Evolutionary conservation across 2,888 invertebrate genomes (phyloP), one percentile per base, ranked within the genome.

Genomic region (Chydorus sphaericus): DNA sequence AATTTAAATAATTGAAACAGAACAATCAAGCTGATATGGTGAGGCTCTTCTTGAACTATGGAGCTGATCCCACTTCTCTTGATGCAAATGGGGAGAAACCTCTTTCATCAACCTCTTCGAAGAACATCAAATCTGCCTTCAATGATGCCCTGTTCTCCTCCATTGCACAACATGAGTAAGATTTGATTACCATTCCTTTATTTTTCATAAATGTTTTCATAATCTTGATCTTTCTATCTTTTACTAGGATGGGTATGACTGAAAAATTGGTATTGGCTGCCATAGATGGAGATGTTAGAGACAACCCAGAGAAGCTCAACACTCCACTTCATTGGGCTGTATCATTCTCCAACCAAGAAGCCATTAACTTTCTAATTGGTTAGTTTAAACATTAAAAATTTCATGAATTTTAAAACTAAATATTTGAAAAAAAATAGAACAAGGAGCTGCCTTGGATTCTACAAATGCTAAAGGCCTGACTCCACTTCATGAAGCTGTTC

Each of bases 311-410:
- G 37, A 77, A 76, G 60, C 70, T 71, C 62, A 80, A 80, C 64
- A 77, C 79, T 3, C 75, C 79, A 2, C 67, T 80, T 20, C 80
- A 80, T 67, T 80, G 79, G 79, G 80, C 79, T 30, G 77, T 78
- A 26, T 77, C 77, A 61, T 80, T 76, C 67, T 77, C 75, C 39
- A 75, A 75, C 62, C 70, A 70, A 59, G 75, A 77, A 59, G 73
- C 77, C 55, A 72, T 79, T 1, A 68, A 72, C 57, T 77, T 71
- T 66, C 69, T 78, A 38, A 72, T 76, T 63, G 74, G 77, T 78
- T n/a, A n/a, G n/a, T n/a, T n/a, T n/a, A n/a, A n/a, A 68, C 61
- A 59, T 61, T 30, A 39, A 30, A 20, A 2, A 33, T 39, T 36
- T 39, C 52, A 2, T 18, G 33, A 33, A 33, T 33, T 33, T 33